Evolutionary conservation across 30 jellyfish, hydroid and myxozoan genomes (phyloP).

Genomic region (Sanderia malayensis): DNA sequence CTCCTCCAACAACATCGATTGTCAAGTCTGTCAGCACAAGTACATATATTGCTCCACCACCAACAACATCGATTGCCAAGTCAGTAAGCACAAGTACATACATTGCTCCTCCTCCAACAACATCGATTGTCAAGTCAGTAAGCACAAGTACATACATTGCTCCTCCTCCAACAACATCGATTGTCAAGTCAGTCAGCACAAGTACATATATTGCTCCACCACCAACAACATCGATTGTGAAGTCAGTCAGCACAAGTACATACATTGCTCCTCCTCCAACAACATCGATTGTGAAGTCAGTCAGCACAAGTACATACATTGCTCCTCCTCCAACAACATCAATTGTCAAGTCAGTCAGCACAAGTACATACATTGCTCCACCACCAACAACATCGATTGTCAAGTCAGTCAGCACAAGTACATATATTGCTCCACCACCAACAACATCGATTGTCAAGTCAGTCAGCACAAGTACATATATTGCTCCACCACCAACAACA

Average conservation of each 20-base stretch:
- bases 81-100: slow-evolving; percentile 2
- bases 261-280: background rate
- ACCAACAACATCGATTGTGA: background rate
- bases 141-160: background rate
- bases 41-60: background rate
- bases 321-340: background rate
- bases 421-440: background rate
- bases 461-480: background rate
- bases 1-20: background rate
- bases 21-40: background rate
- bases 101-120: background rate
- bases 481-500: slow-evolving; percentile 1
- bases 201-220: background rate
- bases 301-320: background rate
- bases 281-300: background rate
- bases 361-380: background rate
- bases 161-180: background rate
- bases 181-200: background rate
- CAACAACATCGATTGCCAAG: background rate
- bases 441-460: background rate
- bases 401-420: background rate
- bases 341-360: background rate
- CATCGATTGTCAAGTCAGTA: background rate
- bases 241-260: background rate
- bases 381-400: background rate